Percentiles rank a stretch among this genome's conserved stretches.
Evolutionary conservation across 2,888 invertebrate genomes (phyloP).

Genomic region (Seira ritae): DNA sequence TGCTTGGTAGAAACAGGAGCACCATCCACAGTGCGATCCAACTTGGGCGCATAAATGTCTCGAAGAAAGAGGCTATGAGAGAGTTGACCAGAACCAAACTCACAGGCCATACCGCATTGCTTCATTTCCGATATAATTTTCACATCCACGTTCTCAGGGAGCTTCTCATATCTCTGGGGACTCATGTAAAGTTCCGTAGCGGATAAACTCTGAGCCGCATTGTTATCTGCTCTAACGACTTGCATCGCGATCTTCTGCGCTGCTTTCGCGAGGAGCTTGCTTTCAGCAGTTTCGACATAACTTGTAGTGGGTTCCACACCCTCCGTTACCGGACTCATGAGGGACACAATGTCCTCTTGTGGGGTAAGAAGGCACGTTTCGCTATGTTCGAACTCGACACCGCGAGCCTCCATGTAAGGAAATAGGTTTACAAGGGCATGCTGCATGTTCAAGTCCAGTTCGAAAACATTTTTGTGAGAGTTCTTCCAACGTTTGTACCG

Average conservation of each 20-base stretch:
- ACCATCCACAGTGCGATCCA: slow-evolving; percentile 75
- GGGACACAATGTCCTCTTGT: slow-evolving; percentile 26
- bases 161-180: slow-evolving; percentile 22
- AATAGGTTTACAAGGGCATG: slow-evolving; percentile 59
- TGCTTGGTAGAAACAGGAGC: slow-evolving; percentile 87
- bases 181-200: too few relatives aligned
- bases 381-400: neutral
- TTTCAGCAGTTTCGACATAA: neutral
- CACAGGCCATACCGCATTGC: slow-evolving; percentile 45
- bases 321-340: slow-evolving; percentile 34
- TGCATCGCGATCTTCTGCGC: slow-evolving; percentile 32
- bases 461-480: slow-evolving; percentile 45
- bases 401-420: slow-evolving; percentile 16
- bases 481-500: slow-evolving; percentile 56
- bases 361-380: neutral
- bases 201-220: neutral
- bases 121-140: slow-evolving; percentile 1
- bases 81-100: slow-evolving; percentile 81
- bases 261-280: slow-evolving; percentile 19
- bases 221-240: neutral
- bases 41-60: slow-evolving; percentile 82
- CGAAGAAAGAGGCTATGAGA: slow-evolving; percentile 82
- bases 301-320: slow-evolving; percentile 2
- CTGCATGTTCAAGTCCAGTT: slow-evolving; percentile 59
- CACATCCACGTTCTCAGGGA: neutral